Conservation (phyloP, 1,140 invertebrate species). For the Meteorus sp. region DNA sequence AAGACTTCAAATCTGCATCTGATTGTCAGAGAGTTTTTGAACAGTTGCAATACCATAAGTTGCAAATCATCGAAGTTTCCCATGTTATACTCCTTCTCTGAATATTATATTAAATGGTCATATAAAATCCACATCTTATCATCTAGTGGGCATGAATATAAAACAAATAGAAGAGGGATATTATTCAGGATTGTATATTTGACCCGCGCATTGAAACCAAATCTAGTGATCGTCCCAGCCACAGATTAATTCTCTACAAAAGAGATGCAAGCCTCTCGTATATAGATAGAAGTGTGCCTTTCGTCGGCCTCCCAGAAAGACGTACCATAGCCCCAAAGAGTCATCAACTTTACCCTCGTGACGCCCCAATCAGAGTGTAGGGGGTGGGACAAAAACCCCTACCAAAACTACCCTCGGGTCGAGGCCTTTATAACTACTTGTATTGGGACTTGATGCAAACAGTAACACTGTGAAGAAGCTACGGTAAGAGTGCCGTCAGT, state of each 20-base stretch:
- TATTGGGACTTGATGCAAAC: not conserved
- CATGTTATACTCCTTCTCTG: not conserved
- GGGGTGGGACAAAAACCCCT: constrained; percentile 17
- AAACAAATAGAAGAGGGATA: no score
- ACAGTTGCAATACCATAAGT: no score
- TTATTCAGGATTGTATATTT: no score
- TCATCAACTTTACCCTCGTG: not conserved
- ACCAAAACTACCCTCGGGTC: not conserved
- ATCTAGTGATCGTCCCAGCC: no score
- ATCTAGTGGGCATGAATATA: no score
- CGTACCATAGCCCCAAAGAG: not conserved
- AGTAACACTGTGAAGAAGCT: not conserved
- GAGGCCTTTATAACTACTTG: constrained; percentile 14
- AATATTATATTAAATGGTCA: no score
- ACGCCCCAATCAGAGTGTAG: constrained; percentile 11
- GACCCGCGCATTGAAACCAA: no score
- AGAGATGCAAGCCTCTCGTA: not conserved
- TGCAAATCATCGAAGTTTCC: no score
- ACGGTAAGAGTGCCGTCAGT: not conserved
- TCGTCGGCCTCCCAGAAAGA: not conserved
- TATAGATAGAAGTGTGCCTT: not conserved
- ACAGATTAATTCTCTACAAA: not conserved
- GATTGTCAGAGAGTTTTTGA: no score
- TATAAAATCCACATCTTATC: not conserved
- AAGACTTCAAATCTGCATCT: no score